Conservation (phyloP, 1,140 invertebrate species). For the Drosophila pseudoobscura region DNA sequence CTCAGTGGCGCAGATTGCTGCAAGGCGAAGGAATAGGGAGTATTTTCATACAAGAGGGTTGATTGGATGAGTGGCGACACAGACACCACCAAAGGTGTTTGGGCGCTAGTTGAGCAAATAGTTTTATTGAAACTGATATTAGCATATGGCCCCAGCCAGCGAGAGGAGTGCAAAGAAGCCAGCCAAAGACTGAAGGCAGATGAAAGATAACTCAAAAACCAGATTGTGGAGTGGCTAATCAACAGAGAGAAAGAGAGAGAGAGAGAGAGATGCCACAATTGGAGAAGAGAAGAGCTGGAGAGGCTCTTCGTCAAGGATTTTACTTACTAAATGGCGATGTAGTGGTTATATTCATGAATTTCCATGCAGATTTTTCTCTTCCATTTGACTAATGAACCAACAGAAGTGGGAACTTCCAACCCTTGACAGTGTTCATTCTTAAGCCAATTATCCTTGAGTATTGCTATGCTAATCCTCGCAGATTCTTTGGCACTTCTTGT, state of each 20-base stretch:
- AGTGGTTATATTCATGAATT: too few species aligned
- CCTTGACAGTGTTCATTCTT: too few species aligned
- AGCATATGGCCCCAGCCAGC: slow-evolving; percentile 39
- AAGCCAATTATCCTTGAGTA: too few species aligned
- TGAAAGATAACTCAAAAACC: slow-evolving; percentile 15
- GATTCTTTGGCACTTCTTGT: too few species aligned
- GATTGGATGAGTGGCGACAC: slow-evolving; percentile 46
- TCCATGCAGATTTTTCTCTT: too few species aligned
- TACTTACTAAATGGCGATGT: too few species aligned
- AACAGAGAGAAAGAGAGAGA: neutral
- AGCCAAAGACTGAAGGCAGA: slow-evolving; percentile 10
- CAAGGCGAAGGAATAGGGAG: slow-evolving; percentile 18
- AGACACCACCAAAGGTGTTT: slow-evolving; percentile 39
- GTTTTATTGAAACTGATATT: slow-evolving; percentile 56
- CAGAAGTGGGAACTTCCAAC: too few species aligned
- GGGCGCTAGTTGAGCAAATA: slow-evolving; percentile 54
- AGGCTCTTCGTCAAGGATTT: neutral
- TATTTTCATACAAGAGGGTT: slow-evolving; percentile 38
- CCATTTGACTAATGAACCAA: too few species aligned
- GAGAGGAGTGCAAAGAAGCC: slow-evolving; percentile 2
- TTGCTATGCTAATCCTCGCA: too few species aligned
- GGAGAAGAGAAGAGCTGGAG: too few species aligned
- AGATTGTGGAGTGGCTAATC: slow-evolving; percentile 36
- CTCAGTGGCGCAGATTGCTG: slow-evolving; percentile 47
- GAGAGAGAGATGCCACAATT: too few species aligned